Percentiles rank a stretch among this genome's conserved stretches.
Conservation (phyloP, 2,113 vertebrate genomes). For the Isichthys henryi region DNA sequence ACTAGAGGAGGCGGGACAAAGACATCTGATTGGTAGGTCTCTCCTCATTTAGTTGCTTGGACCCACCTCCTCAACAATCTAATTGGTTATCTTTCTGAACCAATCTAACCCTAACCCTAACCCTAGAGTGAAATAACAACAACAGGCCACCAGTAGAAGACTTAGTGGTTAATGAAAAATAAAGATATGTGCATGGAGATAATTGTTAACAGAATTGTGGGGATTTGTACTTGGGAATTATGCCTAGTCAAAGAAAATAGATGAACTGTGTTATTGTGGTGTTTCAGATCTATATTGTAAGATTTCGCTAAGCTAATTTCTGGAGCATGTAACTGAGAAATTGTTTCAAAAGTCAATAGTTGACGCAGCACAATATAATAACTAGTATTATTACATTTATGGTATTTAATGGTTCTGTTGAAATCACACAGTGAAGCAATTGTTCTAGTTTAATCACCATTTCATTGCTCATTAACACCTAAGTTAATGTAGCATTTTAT, state of each 20-base stretch:
- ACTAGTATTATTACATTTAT: neutral
- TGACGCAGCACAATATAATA: neutral
- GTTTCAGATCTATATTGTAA: neutral
- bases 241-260: neutral
- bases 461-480: constrained; percentile 17
- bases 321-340: neutral
- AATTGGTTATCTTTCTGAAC: too few relatives aligned
- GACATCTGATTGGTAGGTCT: neutral
- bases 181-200: neutral
- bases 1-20: neutral
- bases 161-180: neutral
- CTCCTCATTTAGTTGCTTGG: neutral
- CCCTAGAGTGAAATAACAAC: neutral
- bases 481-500: constrained; percentile 18
- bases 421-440: neutral
- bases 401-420: neutral
- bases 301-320: neutral
- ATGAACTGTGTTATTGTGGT: neutral
- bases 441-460: constrained; percentile 4
- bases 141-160: neutral
- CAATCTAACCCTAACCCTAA: too few relatives aligned
- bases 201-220: neutral
- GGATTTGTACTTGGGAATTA: neutral
- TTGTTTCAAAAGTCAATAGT: neutral
- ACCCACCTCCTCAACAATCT: neutral